Conservation (phyloP, 2,113 vertebrate species). For the Chunga burmeisteri region DNA sequence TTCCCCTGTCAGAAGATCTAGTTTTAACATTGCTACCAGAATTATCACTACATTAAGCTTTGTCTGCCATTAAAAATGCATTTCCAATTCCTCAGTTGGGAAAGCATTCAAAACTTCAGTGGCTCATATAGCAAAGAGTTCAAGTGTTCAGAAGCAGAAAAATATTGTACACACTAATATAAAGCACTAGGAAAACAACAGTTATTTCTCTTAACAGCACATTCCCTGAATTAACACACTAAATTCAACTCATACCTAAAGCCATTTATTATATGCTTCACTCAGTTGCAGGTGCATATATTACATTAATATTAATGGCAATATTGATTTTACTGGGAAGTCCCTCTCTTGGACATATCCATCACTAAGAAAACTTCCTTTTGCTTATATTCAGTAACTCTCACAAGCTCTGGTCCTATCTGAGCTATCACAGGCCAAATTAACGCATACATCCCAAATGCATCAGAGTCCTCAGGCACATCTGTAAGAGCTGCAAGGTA, state of each 20-base stretch:
- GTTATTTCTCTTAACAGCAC: background rate
- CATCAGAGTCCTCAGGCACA: accelerated
- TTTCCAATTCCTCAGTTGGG: background rate
- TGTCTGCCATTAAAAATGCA: background rate
- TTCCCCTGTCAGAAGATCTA: background rate
- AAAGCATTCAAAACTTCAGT: slow-evolving; percentile 4
- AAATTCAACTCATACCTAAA: background rate
- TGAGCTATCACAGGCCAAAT: background rate
- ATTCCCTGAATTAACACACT: background rate
- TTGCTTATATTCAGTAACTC: background rate
- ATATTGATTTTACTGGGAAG: background rate
- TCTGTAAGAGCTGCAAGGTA: background rate
- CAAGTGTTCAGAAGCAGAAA: background rate
- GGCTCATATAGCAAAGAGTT: background rate
- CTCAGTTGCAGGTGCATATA: background rate
- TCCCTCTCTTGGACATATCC: background rate
- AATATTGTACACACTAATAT: background rate
- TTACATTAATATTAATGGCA: background rate
- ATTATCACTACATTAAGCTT: background rate
- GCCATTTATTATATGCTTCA: background rate
- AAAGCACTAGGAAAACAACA: background rate
- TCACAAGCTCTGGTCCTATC: background rate
- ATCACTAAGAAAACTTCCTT: background rate
- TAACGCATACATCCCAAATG: background rate
- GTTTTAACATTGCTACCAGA: background rate